These are phyloP conservation scores for Dioctria linearis DNA, from an alignment of 2,888 invertebrate genomes.

Conservation along the genomic window DNA sequence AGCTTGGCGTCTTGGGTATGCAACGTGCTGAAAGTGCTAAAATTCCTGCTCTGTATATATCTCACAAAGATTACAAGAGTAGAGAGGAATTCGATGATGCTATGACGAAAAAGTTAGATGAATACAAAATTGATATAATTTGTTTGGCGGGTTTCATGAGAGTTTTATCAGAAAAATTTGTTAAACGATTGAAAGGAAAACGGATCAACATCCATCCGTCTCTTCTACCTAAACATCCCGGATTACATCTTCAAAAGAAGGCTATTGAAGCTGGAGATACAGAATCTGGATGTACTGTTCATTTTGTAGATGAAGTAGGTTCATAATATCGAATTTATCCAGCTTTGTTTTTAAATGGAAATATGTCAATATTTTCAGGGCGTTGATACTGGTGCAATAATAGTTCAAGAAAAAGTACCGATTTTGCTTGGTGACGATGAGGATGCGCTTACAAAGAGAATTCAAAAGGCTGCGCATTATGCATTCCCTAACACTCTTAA, in stretches of 20 bases:
- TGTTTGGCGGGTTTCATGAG: no score
- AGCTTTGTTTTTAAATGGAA: no score
- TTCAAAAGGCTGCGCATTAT: no score
- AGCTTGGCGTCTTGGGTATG: constrained; percentile 84
- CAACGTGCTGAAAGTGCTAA: constrained; percentile 82
- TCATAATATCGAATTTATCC: no score
- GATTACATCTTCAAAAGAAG: constrained; percentile 86
- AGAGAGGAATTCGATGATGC: constrained; percentile 88
- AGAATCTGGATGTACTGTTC: constrained; percentile 94
- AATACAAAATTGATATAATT: no score
- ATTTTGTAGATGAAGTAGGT: constrained; percentile 88
- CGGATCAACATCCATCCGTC: constrained; percentile 97
- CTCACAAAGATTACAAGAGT: constrained; percentile 80
- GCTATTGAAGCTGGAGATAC: constrained; percentile 89
- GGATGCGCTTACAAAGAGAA: no score
- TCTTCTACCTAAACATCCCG: constrained; percentile 92
- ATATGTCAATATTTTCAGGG: no score
- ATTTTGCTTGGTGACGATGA: no score
- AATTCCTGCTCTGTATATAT: constrained; percentile 82
- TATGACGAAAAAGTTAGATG: no score
- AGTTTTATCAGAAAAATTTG: constrained; percentile 83
- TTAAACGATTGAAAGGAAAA: constrained; percentile 86
- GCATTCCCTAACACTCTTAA: no score
- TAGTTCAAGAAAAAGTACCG: no score
- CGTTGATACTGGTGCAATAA: no score